phyloP scores from a whole-genome alignment of 2,113 vertebrate genomes.

The Thomomys bottae region DNA sequence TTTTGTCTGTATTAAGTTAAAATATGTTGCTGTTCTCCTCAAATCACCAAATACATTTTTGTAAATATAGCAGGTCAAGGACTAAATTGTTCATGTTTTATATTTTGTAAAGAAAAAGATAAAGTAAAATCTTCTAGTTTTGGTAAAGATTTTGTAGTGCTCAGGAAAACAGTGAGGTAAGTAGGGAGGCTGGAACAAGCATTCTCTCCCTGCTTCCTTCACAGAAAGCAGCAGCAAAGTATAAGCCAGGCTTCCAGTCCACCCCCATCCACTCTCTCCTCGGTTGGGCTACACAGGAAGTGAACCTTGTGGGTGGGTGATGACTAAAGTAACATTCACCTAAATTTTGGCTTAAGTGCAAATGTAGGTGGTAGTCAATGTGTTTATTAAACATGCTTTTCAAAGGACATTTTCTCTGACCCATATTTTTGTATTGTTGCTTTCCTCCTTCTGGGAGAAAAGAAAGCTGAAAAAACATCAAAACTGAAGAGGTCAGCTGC shows the following conservation, averaged over 20 bases:
- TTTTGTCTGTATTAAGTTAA: background rate
- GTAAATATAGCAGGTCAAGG: background rate
- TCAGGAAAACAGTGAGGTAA: background rate
- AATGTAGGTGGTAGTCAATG: background rate
- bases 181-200: background rate
- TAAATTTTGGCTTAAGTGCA: background rate
- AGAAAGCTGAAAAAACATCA: conserved; percentile 74
- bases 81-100: background rate
- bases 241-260: background rate
- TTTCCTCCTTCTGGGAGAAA: conserved; percentile 4
- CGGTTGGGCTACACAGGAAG: background rate
- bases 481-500: conserved; percentile 36
- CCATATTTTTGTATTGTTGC: background rate
- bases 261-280: background rate
- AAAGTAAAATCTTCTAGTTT: background rate
- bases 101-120: background rate
- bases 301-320: background rate
- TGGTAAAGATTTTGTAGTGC: background rate
- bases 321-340: conserved; percentile 15
- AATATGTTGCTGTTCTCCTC: background rate
- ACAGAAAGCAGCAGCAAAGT: background rate
- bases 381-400: conserved; percentile 41
- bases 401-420: background rate
- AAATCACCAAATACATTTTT: background rate
- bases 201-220: background rate